Evolutionary conservation across 2,888 invertebrate species (phyloP).

Genomic region (Cybosia mesomella): DNA sequence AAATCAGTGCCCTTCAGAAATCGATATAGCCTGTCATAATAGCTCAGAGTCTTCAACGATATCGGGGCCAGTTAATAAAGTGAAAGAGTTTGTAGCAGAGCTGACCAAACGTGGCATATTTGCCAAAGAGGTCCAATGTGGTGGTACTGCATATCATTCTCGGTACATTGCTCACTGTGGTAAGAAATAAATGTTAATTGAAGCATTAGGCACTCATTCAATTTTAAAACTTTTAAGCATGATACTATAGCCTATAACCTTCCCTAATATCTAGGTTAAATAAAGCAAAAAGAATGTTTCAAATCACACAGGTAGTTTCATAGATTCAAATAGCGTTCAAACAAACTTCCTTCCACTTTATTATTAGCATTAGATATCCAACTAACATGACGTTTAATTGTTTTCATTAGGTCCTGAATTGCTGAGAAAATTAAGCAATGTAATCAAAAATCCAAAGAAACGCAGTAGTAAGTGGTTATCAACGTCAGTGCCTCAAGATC

Average conservation of each 20-base stretch:
- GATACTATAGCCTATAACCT: too few species aligned
- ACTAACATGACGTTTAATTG: background rate
- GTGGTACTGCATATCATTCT: slow-evolving; percentile 95
- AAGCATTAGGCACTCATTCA: background rate
- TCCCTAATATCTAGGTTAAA: too few species aligned
- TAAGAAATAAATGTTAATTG: slow-evolving; percentile 40
- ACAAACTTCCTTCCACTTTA: background rate
- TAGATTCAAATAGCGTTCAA: background rate
- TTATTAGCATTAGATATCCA: background rate
- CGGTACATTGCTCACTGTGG: slow-evolving; percentile 90
- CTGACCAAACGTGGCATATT: slow-evolving; percentile 70
- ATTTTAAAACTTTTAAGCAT: background rate
- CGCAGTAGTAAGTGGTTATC: slow-evolving; percentile 93
- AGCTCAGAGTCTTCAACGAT: slow-evolving; percentile 92
- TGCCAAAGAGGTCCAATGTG: slow-evolving; percentile 82
- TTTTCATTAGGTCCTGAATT: slow-evolving; percentile 86
- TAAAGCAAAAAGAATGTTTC: too few species aligned
- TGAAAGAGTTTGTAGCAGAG: slow-evolving; percentile 85
- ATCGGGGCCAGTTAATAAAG: slow-evolving; percentile 90
- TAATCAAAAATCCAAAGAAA: slow-evolving; percentile 88
- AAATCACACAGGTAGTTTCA: background rate
- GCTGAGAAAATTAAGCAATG: slow-evolving; percentile 83
- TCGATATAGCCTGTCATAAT: slow-evolving; percentile 93
- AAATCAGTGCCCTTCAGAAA: slow-evolving; percentile 81
- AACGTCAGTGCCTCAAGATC: slow-evolving; percentile 90